Conservation (phyloP, 2,797 vertebrate species). For the Rhinatrema bivittatum region DNA sequence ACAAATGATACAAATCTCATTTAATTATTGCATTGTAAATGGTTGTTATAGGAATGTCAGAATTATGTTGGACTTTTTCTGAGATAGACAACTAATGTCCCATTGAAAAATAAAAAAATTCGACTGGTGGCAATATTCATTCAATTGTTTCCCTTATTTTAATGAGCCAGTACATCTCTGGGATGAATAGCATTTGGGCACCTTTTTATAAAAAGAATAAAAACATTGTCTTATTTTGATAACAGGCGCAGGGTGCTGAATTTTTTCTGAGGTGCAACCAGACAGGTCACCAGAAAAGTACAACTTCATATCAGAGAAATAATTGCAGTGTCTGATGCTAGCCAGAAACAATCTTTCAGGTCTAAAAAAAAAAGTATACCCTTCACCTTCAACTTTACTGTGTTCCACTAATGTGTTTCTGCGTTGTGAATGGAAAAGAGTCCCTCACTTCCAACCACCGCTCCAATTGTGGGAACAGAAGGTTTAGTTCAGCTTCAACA, state of each 20-base stretch:
- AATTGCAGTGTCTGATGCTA: slow-evolving; percentile 6
- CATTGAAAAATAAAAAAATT: background rate
- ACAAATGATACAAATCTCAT: no score
- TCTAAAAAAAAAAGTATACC: background rate
- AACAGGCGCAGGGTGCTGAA: slow-evolving; percentile 2
- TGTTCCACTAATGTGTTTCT: background rate
- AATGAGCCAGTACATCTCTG: background rate
- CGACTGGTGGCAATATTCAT: background rate
- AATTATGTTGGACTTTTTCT: no score
- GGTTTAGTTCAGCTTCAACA: slow-evolving; percentile 25
- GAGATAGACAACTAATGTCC: no score
- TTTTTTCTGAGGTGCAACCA: slow-evolving; percentile 8
- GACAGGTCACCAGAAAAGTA: background rate
- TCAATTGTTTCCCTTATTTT: slow-evolving; percentile 1
- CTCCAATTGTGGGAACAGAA: background rate
- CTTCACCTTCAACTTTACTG: background rate
- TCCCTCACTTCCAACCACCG: background rate
- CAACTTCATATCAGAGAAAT: background rate
- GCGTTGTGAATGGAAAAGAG: background rate
- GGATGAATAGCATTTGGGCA: background rate
- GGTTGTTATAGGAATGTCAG: no score
- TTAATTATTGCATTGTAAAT: no score
- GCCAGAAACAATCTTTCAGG: no score
- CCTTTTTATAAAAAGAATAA: slow-evolving; percentile 3
- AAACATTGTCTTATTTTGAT: slow-evolving; percentile 19